Conservation (phyloP, 37 sponge, comb jelly and placozoan species). For the Ephydatia muelleri region DNA sequence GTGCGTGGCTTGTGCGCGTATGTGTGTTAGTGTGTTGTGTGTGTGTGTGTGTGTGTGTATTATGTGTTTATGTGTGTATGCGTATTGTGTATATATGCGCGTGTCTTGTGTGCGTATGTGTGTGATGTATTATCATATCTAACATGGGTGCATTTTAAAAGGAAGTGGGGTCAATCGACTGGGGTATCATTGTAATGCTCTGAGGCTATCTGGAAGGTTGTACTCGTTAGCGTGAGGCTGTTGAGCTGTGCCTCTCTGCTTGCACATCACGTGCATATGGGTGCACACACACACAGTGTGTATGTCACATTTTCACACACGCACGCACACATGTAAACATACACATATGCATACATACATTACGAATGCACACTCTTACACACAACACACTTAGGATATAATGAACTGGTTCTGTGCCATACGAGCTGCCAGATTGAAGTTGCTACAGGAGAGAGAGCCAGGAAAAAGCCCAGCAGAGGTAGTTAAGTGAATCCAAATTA, state of each 20-base stretch:
- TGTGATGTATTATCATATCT: not conserved
- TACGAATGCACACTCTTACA: no score
- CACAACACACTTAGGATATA: not conserved
- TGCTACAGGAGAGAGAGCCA: conserved; percentile 37
- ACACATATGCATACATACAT: no score
- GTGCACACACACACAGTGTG: not conserved
- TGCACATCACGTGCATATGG: not conserved
- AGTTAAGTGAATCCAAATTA: no score
- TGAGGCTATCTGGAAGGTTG: no score
- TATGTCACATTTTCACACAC: not conserved
- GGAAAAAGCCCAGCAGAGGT: conserved; percentile 34
- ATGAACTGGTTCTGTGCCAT: not conserved
- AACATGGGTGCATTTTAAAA: not conserved
- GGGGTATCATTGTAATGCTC: no score
- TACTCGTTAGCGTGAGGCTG: no score
- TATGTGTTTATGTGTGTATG: no score
- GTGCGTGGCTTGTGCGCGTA: not conserved
- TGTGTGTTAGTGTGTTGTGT: no score
- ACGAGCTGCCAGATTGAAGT: conserved; percentile 51
- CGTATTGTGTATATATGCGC: no score
- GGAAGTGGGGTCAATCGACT: no score
- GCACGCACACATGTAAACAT: not conserved
- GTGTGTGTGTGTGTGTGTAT: no score
- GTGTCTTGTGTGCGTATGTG: conserved; percentile 8
- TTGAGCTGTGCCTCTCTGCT: no score